These are phyloP conservation scores for Spicauda simplicius DNA, from an alignment of 2,888 invertebrate species.

Conservation along the genomic window DNA sequence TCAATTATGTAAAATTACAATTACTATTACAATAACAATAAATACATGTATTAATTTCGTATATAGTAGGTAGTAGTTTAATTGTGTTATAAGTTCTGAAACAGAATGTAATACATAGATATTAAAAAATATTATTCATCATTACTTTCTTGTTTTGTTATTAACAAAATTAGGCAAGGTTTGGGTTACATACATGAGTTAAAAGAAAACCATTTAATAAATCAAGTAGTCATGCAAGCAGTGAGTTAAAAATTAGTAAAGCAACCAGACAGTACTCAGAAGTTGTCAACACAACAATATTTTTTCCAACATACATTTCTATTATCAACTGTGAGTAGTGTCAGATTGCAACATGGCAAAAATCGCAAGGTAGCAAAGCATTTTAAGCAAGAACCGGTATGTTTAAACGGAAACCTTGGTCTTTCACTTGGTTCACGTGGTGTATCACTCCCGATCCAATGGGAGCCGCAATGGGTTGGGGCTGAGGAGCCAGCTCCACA, in stretches of 20 bases:
- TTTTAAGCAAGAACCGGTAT: conserved; percentile 59
- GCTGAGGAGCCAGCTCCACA: conserved; percentile 71
- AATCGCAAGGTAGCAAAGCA: conserved; percentile 76
- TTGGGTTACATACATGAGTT: background rate
- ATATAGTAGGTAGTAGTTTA: too few species aligned
- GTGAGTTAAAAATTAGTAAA: conserved; percentile 4
- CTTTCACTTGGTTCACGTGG: conserved; percentile 82
- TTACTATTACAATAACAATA: too few species aligned
- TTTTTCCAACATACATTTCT: background rate
- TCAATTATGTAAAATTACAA: background rate
- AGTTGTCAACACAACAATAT: background rate
- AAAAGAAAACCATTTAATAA: background rate
- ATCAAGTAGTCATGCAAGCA: conserved; percentile 14
- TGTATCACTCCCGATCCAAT: conserved; percentile 78
- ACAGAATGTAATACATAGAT: too few species aligned
- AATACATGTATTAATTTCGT: too few species aligned
- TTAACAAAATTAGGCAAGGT: background rate
- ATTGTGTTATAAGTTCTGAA: too few species aligned
- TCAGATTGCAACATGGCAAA: conserved; percentile 57
- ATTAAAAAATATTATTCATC: too few species aligned
- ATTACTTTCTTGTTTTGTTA: background rate
- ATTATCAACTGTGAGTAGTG: conserved; percentile 41
- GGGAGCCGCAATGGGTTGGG: conserved; percentile 65
- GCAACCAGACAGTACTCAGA: conserved; percentile 11
- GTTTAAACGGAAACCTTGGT: conserved; percentile 79